phyloP scores from a whole-genome alignment of 2,888 invertebrate genomes.

The Melipona beecheii region DNA sequence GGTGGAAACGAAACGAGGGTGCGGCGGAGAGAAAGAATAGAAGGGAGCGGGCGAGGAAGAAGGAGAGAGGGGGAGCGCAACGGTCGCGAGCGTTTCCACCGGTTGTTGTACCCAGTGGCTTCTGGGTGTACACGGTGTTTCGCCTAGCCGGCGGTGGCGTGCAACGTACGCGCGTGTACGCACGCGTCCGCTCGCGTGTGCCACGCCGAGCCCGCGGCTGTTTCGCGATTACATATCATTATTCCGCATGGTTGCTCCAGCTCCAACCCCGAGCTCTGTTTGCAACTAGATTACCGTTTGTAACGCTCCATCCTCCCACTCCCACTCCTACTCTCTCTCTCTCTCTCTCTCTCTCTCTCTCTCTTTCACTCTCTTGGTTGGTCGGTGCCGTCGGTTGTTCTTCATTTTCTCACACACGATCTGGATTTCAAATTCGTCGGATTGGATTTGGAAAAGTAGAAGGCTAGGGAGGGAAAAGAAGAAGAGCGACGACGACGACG shows the following conservation, averaged over 20 bases:
- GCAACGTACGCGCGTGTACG: conserved; percentile 3
- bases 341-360: not conserved
- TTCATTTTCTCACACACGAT: too few species aligned
- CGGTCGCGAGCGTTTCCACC: conserved; percentile 26
- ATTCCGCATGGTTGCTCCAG: conserved; percentile 80
- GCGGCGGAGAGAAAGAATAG: not conserved
- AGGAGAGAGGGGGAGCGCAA: not conserved
- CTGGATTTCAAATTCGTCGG: too few species aligned
- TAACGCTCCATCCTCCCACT: conserved; percentile 48
- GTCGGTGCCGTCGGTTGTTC: not conserved
- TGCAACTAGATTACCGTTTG: conserved; percentile 75
- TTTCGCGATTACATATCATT: conserved; percentile 82
- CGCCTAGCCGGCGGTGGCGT: conserved; percentile 8
- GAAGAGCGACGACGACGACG: not conserved
- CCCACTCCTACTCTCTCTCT: not conserved
- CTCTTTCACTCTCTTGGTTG: not conserved
- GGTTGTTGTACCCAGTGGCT: conserved; percentile 51
- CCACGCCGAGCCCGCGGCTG: conserved; percentile 66
- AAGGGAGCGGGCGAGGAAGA: not conserved
- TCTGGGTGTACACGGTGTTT: conserved; percentile 15
- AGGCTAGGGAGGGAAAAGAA: too few species aligned
- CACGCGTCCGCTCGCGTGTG: conserved; percentile 33
- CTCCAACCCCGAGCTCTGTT: conserved; percentile 76
- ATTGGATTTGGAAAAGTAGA: too few species aligned
- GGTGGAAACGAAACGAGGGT: conserved; percentile 5